These are phyloP conservation scores for Corythaixoides concolor DNA, from an alignment of 2,113 vertebrate genomes.

Conservation along the genomic window DNA sequence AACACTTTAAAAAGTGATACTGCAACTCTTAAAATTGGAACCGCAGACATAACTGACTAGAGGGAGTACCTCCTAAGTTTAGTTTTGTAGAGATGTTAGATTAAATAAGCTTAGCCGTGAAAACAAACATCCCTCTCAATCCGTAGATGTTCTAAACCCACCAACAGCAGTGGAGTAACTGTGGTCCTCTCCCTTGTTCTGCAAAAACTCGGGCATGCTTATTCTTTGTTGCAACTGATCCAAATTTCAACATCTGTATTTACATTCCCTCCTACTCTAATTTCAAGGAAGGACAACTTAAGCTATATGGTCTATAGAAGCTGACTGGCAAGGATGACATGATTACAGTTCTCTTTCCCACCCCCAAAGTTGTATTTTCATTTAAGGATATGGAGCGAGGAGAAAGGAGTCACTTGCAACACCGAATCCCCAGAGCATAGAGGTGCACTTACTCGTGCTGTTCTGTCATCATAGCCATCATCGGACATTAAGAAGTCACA, in stretches of 20 bases:
- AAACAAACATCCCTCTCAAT: background rate
- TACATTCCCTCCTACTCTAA: background rate
- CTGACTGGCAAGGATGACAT: background rate
- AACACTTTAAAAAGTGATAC: background rate
- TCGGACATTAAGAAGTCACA: constrained; percentile 89
- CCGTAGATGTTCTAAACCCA: background rate
- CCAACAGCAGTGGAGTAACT: background rate
- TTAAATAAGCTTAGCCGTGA: background rate
- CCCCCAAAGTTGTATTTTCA: background rate
- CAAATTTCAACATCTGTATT: background rate
- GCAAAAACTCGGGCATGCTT: background rate
- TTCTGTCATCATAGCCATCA: constrained; percentile 82
- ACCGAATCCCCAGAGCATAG: background rate
- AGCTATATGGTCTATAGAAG: background rate
- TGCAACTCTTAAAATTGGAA: background rate
- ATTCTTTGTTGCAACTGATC: background rate
- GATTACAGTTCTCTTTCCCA: background rate
- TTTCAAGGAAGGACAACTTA: background rate
- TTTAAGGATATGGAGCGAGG: background rate
- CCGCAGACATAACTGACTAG: background rate
- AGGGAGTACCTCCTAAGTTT: background rate
- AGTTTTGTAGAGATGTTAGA: background rate
- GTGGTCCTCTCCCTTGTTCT: background rate
- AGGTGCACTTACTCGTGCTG: constrained; percentile 83
- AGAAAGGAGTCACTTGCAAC: background rate